Evolutionary conservation across 2,113 vertebrate species (phyloP).

Genomic region (Gallinago jamesoni): DNA sequence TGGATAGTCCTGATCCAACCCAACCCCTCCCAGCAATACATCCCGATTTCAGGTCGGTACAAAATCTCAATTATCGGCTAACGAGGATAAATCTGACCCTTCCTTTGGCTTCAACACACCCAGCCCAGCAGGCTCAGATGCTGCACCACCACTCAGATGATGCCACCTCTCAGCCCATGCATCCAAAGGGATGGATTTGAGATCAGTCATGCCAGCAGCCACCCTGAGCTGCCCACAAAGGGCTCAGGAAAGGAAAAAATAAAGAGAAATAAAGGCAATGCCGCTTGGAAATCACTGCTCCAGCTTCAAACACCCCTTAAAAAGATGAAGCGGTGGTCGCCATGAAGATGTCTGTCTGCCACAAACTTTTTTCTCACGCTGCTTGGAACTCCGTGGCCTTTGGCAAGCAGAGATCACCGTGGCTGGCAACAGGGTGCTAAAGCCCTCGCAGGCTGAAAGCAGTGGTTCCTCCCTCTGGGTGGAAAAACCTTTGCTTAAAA

Average conservation of each 20-base stretch:
- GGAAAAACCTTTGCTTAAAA: background rate
- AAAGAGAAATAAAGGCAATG: background rate
- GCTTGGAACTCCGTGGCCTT: background rate
- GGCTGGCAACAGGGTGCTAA: background rate
- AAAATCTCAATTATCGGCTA: background rate
- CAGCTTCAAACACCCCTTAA: background rate
- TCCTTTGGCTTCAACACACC: background rate
- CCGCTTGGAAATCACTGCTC: background rate
- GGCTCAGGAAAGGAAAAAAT: background rate
- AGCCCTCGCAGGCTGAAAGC: background rate
- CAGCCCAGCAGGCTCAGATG: background rate
- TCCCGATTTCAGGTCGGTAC: no score
- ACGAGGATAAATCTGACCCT: background rate
- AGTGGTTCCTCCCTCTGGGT: background rate
- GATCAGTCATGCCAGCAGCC: background rate
- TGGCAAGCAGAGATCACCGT: background rate
- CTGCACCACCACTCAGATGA: background rate
- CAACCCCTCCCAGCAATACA: background rate
- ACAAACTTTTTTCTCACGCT: background rate
- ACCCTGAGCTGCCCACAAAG: accelerated
- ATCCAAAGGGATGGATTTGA: background rate
- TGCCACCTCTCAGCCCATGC: background rate
- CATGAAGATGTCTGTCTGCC: background rate
- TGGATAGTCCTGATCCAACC: background rate
- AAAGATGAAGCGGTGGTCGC: background rate